Evolutionary conservation across 1,140 invertebrate genomes (phyloP), one percentile per base, ranked within the genome.

Genomic region (Zaprionus gabonicus): DNA sequence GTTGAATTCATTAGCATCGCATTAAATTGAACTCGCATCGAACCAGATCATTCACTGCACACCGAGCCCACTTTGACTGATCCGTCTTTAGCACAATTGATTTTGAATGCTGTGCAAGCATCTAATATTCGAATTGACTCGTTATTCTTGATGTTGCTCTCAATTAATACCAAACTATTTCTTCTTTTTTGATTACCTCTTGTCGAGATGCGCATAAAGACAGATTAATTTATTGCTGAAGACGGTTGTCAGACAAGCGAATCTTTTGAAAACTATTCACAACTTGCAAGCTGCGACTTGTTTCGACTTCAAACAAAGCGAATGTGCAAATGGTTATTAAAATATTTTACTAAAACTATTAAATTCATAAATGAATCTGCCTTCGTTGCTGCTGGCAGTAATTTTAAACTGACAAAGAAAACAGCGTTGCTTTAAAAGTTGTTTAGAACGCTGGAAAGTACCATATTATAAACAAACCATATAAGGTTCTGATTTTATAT

Each of bases 1-100:
- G 31, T 58, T 71, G 73, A 64, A 81, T 80, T 67, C n/a, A 67
- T 73, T 81, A 55, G 62, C 62, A 71, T 59, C 25, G 23, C 34
- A 72, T 70, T 66, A 58, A 27, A n/a, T 23, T 44, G 27, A 57
- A 57, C 53, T 6, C 34, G 53, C 27, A 41, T 49, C 34, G 62
- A 62, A 7, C 7, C n/a, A 46, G 3, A 17, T 46, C 41, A 51
- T 64, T 75, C 41, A 59, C 15, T 41, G 63, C 34, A 56, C 58
- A 62, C 25, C 64, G 4, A 36, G 31, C 53, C 51, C 20, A 34
- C 17, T 41, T 20, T 27, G 38, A 51, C 59, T 69, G 66, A 36
- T 62, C 49, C 44, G 12, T 44, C 53, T 68, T 17, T 58, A 53
- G 56, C 31, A 38, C 71, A 57, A 20, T 72, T 67, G 13, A 55